A percentile compares a stretch with the other conserved stretches of the same genome.
These are phyloP conservation scores for Epizoanthus illoricatus DNA, from an alignment of 92 coral and sea anemone genomes.

Conservation along the genomic window DNA sequence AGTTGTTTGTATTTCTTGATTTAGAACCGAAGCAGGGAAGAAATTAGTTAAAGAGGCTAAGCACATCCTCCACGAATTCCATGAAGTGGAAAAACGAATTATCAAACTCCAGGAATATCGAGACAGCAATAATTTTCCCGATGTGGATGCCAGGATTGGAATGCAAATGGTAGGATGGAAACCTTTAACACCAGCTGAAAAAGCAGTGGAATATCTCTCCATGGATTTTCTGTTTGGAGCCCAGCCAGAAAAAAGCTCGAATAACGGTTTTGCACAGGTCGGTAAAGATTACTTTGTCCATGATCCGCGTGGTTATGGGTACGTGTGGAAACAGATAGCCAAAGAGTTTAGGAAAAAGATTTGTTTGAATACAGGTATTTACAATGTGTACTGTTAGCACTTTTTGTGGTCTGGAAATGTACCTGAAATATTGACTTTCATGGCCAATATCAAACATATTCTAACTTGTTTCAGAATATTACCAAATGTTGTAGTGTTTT, in stretches of 20 bases:
- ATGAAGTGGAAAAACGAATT: too few relatives aligned
- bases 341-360: slow-evolving; percentile 51
- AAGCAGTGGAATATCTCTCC: slow-evolving; percentile 51
- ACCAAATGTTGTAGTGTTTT: too few relatives aligned
- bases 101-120: slow-evolving; percentile 22
- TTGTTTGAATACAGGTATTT: slow-evolving; percentile 40
- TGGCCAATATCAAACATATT: too few relatives aligned
- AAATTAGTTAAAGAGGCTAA: background rate
- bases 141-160: slow-evolving; percentile 50
- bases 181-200: slow-evolving; percentile 54
- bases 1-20: too few relatives aligned
- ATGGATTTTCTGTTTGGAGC: slow-evolving; percentile 58
- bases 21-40: background rate
- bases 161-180: slow-evolving; percentile 75
- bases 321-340: slow-evolving; percentile 52
- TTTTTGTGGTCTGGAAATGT: too few relatives aligned
- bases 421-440: too few relatives aligned
- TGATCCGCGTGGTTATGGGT: slow-evolving; percentile 60
- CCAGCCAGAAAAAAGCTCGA: slow-evolving; percentile 50
- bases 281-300: slow-evolving; percentile 57
- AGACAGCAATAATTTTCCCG: slow-evolving; percentile 36
- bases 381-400: too few relatives aligned
- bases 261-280: slow-evolving; percentile 22
- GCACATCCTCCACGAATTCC: background rate
- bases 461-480: too few relatives aligned